Percentiles rank a stretch among this genome's conserved stretches.
Evolutionary conservation across 2,797 vertebrate genomes (phyloP).

Genomic region (Phoxinus dragarum): DNA sequence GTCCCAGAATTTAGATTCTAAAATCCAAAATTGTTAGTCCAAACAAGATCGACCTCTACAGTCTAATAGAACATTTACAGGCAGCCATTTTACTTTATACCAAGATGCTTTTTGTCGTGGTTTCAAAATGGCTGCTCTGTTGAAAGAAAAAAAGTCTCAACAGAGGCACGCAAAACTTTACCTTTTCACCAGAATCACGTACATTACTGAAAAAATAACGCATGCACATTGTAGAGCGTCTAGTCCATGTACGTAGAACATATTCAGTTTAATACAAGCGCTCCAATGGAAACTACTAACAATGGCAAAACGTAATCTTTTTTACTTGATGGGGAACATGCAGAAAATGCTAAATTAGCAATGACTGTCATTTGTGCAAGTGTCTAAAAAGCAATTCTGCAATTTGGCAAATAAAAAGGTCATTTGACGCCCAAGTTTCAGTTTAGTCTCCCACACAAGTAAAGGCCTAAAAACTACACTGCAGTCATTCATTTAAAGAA

Average conservation of each 20-base stretch:
- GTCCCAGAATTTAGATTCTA: neutral
- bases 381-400: neutral
- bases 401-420: neutral
- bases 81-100: conserved; percentile 62
- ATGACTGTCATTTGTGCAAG: neutral
- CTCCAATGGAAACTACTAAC: neutral
- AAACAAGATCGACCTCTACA: neutral
- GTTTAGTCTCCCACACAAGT: neutral
- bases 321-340: neutral
- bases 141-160: conserved; percentile 36
- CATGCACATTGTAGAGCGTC: neutral
- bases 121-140: conserved; percentile 63
- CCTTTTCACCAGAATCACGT: conserved; percentile 40
- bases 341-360: neutral
- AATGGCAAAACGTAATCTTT: neutral
- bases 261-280: neutral
- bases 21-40: neutral
- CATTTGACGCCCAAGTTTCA: neutral
- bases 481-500: neutral
- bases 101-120: conserved; percentile 29
- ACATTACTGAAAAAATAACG: conserved; percentile 6
- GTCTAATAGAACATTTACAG: conserved; percentile 19
- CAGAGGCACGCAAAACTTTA: conserved; percentile 20
- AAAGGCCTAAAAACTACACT: neutral
- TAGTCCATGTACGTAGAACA: neutral